phyloP scores from a whole-genome alignment of 1,140 invertebrate genomes.

The Ceratitis capitata region DNA sequence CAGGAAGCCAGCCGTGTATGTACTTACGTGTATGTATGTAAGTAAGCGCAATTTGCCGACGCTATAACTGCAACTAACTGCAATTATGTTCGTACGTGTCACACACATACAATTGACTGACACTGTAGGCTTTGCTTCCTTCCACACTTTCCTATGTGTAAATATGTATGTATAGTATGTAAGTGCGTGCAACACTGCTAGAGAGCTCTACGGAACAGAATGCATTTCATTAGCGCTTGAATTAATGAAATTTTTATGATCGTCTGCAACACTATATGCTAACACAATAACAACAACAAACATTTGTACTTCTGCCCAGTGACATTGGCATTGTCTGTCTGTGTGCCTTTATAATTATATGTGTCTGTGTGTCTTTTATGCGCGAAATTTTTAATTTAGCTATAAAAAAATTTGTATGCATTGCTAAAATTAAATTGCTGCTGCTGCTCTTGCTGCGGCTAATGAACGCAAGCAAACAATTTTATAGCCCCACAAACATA shows the following conservation, averaged over 20 bases:
- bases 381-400: slow-evolving; percentile 34
- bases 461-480: background rate
- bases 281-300: slow-evolving; percentile 1
- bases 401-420: slow-evolving; percentile 32
- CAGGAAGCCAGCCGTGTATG: background rate
- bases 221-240: slow-evolving; percentile 32
- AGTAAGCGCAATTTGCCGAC: background rate
- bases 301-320: background rate
- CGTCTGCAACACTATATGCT: background rate
- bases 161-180: background rate
- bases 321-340: slow-evolving; percentile 7
- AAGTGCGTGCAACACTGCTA: background rate
- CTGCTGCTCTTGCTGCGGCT: background rate
- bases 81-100: background rate
- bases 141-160: background rate
- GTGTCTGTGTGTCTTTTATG: background rate
- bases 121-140: background rate
- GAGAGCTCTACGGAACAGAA: background rate
- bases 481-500: too few species aligned
- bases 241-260: slow-evolving; percentile 37
- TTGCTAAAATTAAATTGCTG: slow-evolving; percentile 27
- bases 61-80: background rate
- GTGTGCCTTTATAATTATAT: background rate
- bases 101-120: background rate
- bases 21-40: background rate